Conservation (phyloP, 2,113 vertebrate genomes). For the Cottus gobio region DNA sequence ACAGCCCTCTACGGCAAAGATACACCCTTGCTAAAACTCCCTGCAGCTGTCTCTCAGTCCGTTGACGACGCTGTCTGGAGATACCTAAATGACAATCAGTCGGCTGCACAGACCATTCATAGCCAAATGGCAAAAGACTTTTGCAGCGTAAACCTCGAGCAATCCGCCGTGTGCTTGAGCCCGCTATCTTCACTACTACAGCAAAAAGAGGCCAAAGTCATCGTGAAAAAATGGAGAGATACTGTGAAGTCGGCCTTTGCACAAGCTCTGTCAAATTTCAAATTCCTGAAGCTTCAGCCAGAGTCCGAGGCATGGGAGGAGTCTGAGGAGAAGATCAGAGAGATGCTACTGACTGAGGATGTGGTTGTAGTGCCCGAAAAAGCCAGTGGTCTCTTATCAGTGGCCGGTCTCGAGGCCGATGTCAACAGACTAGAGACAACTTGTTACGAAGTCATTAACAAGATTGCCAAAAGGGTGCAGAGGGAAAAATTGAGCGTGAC, state of each 20-base stretch:
- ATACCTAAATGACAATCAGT: constrained; percentile 77
- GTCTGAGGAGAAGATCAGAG: constrained; percentile 61
- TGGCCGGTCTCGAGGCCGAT: constrained; percentile 82
- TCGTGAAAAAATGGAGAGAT: constrained; percentile 83
- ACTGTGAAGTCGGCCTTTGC: constrained; percentile 74
- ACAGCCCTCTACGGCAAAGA: constrained; percentile 88
- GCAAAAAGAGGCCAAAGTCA: constrained; percentile 71
- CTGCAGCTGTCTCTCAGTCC: constrained; percentile 76
- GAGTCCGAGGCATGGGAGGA: constrained; percentile 81
- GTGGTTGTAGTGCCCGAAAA: constrained; percentile 75
- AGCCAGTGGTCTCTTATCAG: constrained; percentile 56
- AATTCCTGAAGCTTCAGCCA: constrained; percentile 63
- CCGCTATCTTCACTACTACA: constrained; percentile 77
- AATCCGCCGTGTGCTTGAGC: constrained; percentile 74
- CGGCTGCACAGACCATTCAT: constrained; percentile 70
- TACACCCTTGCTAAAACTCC: constrained; percentile 83
- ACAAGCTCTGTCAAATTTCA: constrained; percentile 75
- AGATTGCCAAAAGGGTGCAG: constrained; percentile 66
- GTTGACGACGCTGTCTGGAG: constrained; percentile 78
- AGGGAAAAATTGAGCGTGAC: constrained; percentile 75
- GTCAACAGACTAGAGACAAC: constrained; percentile 66
- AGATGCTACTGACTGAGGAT: constrained; percentile 40
- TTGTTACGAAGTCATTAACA: constrained; percentile 64
- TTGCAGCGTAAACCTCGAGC: constrained; percentile 70
- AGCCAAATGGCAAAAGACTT: constrained; percentile 75